These are phyloP conservation scores for Tragulus kanchil DNA, from an alignment of 2,113 vertebrate species.

Conservation along the genomic window DNA sequence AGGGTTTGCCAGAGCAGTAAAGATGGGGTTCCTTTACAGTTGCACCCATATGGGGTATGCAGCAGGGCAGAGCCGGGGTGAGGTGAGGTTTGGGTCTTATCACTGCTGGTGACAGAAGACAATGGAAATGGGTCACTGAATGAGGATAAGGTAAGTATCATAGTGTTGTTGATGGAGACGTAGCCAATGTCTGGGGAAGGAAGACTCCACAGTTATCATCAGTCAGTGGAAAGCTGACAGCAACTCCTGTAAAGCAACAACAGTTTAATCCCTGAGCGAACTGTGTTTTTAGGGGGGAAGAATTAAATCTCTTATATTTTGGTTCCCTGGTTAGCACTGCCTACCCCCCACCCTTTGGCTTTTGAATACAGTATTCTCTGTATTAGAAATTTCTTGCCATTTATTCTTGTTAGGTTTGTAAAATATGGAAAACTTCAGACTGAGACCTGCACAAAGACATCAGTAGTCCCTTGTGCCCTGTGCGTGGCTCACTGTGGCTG, in stretches of 20 bases:
- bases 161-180: neutral
- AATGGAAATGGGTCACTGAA: neutral
- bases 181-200: neutral
- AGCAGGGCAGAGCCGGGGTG: neutral
- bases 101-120: neutral
- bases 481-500: neutral
- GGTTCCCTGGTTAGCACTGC: neutral
- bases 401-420: slow-evolving; percentile 44
- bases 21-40: neutral
- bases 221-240: neutral
- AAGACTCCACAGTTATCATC: neutral
- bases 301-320: neutral
- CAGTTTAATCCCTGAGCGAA: neutral
- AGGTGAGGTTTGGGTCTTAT: neutral
- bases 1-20: neutral
- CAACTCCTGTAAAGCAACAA: neutral
- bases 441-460: neutral
- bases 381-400: neutral
- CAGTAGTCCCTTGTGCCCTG: neutral
- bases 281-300: neutral
- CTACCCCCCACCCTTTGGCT: neutral
- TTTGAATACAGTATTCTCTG: neutral
- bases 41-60: neutral
- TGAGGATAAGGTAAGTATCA: neutral
- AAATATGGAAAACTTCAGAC: neutral